Conservation (phyloP, 2,113 vertebrate genomes). For the Atractosteus spatula region DNA sequence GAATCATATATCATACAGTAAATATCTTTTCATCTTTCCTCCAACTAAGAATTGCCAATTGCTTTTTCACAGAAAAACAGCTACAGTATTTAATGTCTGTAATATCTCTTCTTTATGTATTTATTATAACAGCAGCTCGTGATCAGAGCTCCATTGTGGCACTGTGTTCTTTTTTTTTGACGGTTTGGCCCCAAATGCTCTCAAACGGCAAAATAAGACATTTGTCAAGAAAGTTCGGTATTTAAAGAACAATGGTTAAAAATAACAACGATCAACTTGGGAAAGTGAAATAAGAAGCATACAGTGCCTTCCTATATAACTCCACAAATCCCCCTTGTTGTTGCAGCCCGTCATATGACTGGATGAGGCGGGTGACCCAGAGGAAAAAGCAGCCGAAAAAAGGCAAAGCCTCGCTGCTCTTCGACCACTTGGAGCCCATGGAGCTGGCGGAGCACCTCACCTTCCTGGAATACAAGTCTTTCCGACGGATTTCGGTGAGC, state of each 20-base stretch:
- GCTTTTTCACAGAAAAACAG: no score
- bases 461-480: conserved; percentile 95
- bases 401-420: conserved; percentile 92
- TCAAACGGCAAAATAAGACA: background rate
- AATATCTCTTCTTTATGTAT: no score
- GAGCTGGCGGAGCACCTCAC: conserved; percentile 96
- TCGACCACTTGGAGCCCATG: conserved; percentile 94
- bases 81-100: no score
- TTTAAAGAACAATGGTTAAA: background rate
- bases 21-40: no score
- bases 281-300: background rate
- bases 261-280: background rate
- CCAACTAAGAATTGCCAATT: no score
- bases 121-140: no score
- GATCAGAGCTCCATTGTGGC: no score
- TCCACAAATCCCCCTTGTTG: conserved; percentile 26
- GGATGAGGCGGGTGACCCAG: conserved; percentile 97
- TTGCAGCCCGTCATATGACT: conserved; percentile 92
- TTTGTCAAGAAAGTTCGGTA: background rate
- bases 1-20: no score
- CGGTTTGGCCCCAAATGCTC: background rate
- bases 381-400: conserved; percentile 90
- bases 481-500: conserved; percentile 91
- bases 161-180: background rate
- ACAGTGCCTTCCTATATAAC: background rate